Base-by-base conservation (phyloP, 2,113 vertebrate genomes). In the Aythya baeri region DNA sequence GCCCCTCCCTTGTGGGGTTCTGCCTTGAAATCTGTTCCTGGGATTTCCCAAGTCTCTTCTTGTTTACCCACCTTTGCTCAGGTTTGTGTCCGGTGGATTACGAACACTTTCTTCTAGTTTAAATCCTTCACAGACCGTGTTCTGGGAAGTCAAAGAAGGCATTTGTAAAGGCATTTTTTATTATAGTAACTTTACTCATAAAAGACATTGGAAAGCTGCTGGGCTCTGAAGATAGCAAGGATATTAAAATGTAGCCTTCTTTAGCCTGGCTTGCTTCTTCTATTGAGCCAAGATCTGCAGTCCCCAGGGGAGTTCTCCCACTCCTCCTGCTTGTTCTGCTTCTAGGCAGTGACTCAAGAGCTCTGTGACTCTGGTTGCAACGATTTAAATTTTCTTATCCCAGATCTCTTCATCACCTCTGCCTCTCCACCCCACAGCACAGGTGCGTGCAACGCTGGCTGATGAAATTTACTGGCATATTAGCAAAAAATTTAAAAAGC, bases 321-420 rank as follows among this genome's bases (percentile, higher is more conserved):
- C 79, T 96, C 76, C 50, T 94, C 31, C 71, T 79, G 6, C 68
- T 71, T 94, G 27, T 88, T 96, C 63, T 86, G 34, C 70, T 84
- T 58, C 77, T 84, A 76, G 58, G 49, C 70, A 93, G 80, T 9
- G 4, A 89, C 44, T 93, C 70, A 92, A 78, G 71, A 85, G 58
- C 61, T 89, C 74, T 93, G 91, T 41, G 22, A 61, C 34, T 72
- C 26, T 43, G 89, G 83, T 17, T 93, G 57, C 61, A 84, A 73
- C 68, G 75, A 82, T 87, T 68, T 79, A 83, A 77, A 79, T 72
- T 38, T 79, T 95, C 43, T 74, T 78, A 1, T 78, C 49, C 49
- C 54, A 63, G 38, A 82, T 82, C 23, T 83, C 73, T 75, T 67
- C 57, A 44, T 94, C 73, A 59, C 61, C 66, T 92, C 61, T 93